Evolutionary conservation across 2,113 vertebrate genomes (phyloP).

Genomic region (Colinus virginianus): DNA sequence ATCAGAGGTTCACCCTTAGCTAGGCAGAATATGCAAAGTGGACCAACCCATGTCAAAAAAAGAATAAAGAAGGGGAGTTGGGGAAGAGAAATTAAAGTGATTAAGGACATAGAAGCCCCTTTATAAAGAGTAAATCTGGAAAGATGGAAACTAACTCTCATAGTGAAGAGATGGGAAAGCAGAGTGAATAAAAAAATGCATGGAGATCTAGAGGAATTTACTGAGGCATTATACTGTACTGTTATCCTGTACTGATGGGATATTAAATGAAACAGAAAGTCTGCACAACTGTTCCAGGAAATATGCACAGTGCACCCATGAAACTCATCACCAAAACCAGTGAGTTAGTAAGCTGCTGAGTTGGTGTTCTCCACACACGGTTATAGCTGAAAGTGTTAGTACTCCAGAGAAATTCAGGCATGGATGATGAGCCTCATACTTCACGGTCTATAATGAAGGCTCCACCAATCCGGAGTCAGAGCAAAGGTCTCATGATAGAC

Average conservation of each 20-base stretch:
- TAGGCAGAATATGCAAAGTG: not conserved
- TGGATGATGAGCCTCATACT: not conserved
- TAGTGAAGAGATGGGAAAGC: not conserved
- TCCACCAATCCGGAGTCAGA: not conserved
- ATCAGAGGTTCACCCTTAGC: not conserved
- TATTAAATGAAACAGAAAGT: not conserved
- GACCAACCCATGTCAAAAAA: not conserved
- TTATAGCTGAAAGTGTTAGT: not conserved
- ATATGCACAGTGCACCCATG: rapidly evolving
- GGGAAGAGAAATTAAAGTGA: not conserved
- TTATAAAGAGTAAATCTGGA: not conserved
- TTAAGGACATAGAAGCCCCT: not conserved
- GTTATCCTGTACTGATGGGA: not conserved
- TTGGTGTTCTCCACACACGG: not conserved
- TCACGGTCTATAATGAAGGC: not conserved
- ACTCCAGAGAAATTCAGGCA: not conserved
- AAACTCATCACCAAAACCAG: not conserved
- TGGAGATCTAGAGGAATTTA: not conserved
- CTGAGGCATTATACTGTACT: not conserved
- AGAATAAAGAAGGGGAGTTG: not conserved
- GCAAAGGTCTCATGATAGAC: not conserved
- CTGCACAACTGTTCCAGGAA: not conserved
- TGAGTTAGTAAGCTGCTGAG: not conserved
- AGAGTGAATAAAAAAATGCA: not conserved
- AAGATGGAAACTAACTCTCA: not conserved